A percentile compares a stretch with the other conserved stretches of the same genome.
Evolutionary conservation across 2,888 invertebrate species (phyloP).

Genomic region (Sepiola atlantica): DNA sequence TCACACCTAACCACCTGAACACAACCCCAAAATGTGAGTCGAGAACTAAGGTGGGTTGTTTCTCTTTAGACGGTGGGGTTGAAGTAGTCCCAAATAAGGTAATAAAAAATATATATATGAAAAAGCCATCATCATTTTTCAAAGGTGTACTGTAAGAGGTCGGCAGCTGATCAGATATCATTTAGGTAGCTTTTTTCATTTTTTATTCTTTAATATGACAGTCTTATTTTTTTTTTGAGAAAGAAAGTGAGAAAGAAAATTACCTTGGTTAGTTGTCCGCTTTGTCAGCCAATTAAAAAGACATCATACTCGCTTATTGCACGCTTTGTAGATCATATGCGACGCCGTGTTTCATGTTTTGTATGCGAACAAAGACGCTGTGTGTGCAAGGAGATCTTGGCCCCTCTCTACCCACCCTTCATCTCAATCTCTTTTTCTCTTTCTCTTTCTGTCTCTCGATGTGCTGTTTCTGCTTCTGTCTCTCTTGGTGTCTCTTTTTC

Average conservation of each 20-base stretch:
- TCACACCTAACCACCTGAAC: background rate
- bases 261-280: background rate
- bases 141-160: background rate
- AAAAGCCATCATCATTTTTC: background rate
- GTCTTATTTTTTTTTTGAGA: too few relatives aligned
- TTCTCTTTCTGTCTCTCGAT: too few relatives aligned
- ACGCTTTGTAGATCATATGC: background rate
- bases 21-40: background rate
- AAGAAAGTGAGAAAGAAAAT: background rate
- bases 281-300: conserved; percentile 6
- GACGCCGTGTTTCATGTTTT: background rate
- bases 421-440: too few relatives aligned
- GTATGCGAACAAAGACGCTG: background rate
- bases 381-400: background rate
- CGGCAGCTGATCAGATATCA: background rate
- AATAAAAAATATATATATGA: background rate
- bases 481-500: too few relatives aligned
- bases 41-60: too few relatives aligned
- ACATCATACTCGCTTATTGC: background rate
- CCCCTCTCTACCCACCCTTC: background rate
- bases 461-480: too few relatives aligned
- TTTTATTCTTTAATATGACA: background rate
- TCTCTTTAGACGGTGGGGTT: background rate
- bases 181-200: background rate
- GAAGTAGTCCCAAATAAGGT: background rate